These are phyloP conservation scores for Leucophenga varia DNA, from an alignment of 1,140 invertebrate genomes.

Conservation along the genomic window DNA sequence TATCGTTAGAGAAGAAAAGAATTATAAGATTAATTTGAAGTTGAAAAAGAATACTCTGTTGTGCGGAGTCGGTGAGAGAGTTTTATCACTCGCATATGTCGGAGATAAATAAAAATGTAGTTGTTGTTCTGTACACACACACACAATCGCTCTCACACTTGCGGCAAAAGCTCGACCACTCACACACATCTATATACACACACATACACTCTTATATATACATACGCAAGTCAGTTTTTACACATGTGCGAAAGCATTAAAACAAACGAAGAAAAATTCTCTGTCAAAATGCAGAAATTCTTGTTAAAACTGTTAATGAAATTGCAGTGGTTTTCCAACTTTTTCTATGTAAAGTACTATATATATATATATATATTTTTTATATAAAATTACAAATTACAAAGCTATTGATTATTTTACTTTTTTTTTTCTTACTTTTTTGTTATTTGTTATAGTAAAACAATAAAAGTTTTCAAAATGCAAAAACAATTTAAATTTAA, in stretches of 20 bases:
- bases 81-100: conserved; percentile 49
- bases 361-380: no score
- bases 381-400: conserved; percentile 43
- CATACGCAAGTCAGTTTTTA: conserved; percentile 6
- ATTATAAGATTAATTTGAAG: conserved; percentile 1
- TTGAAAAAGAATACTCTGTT: conserved; percentile 49
- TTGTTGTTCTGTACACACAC: conserved; percentile 49
- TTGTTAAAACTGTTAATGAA: conserved; percentile 45
- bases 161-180: no score
- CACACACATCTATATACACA: conserved; percentile 12
- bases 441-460: conserved; percentile 48
- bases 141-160: conserved; percentile 44
- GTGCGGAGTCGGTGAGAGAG: conserved; percentile 50
- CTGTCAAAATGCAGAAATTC: conserved; percentile 28
- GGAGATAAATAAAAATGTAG: conserved; percentile 51
- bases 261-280: not conserved
- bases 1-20: conserved; percentile 6
- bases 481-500: conserved; percentile 18
- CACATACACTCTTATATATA: conserved; percentile 20
- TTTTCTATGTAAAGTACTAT: conserved; percentile 44
- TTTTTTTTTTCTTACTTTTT: no score
- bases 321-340: conserved; percentile 21
- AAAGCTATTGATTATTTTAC: conserved; percentile 34
- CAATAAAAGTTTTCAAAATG: conserved; percentile 16
- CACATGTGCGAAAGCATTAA: no score